Base-by-base conservation (phyloP, 2,888 invertebrate species). In the Phlogophora meticulosa region DNA sequence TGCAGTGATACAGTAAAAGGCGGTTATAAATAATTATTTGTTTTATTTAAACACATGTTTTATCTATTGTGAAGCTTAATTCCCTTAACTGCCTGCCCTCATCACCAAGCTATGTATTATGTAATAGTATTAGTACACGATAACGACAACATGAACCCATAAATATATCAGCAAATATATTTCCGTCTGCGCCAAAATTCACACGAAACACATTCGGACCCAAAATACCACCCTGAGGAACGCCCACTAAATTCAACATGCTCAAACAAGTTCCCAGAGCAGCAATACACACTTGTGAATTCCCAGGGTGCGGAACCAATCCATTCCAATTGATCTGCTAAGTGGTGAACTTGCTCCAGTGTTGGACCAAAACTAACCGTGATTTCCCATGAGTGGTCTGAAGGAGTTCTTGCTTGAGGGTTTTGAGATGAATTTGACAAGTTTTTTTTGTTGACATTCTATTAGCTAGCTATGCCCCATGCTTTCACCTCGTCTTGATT, bases 281-380 rank as follows among this genome's bases (percentile, higher is more conserved):
- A 63, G 46, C 64, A 56, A 64, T 64, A 67, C 65, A 61, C 77
- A 80, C 77, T 82, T 66, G 51, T 40, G 55, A 55, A 82, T 72
- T 67, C 82, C 80, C 70, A 40, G 20, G 60, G 43, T 75, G 42
- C 38, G 46, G 53, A 55, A 48, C 49, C 78, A 68, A 81, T 78
- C 74, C 74, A 80, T 80, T 69, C 48, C 81, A 70, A 82, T 81
- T 77, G 81, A 80, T 81, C 73, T 75, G 60, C 67, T 82, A 81
- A 81, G 81, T 77, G 74, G 77, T 48, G 46, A 77, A 81, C 74
- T 82, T 80, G 61, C 36, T 52, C 40, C 48, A 43, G 43, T 24
- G 43, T 40, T 51, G 55, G 17, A 57, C 24, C 63, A 57, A 68
- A 58, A 56, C 64, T 73, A 48, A 55, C 70, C 36, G 51, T 72